Evolutionary conservation across 2,113 vertebrate species (phyloP).

Genomic region (Nycticryphes semicollaris): DNA sequence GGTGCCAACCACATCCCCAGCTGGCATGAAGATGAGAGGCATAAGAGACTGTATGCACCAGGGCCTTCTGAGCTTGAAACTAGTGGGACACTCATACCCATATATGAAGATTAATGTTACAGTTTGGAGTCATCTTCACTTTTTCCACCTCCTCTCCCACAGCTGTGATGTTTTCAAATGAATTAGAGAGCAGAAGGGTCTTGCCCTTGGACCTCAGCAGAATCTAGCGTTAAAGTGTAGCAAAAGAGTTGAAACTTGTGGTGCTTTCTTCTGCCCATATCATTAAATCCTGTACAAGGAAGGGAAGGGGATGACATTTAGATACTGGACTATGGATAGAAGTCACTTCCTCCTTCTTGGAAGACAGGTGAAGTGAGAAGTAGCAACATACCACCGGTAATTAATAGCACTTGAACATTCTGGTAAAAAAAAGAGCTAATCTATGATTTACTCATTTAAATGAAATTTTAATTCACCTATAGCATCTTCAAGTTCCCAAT

Average conservation of each 20-base stretch:
- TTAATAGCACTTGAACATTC: neutral
- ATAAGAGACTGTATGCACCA: neutral
- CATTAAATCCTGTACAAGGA: neutral
- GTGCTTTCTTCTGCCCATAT: neutral
- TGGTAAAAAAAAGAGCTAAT: neutral
- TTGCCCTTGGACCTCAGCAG: neutral
- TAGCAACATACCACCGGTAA: neutral
- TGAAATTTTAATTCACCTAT: neutral
- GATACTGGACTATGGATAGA: neutral
- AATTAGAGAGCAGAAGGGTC: neutral
- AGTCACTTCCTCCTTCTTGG: neutral
- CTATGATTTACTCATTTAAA: neutral
- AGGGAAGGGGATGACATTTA: neutral
- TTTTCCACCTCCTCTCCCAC: neutral
- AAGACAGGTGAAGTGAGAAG: neutral
- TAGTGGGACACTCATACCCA: neutral
- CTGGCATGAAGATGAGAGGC: neutral
- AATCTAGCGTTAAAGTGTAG: neutral
- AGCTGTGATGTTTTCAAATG: neutral
- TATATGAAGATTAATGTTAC: neutral
- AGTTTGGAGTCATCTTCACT: neutral
- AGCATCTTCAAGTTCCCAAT: neutral
- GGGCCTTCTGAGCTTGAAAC: neutral
- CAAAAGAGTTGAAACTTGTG: neutral
- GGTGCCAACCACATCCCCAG: neutral